Base-by-base conservation (phyloP, 2,888 invertebrate genomes). In the Eudasyphora cyanicolor region DNA sequence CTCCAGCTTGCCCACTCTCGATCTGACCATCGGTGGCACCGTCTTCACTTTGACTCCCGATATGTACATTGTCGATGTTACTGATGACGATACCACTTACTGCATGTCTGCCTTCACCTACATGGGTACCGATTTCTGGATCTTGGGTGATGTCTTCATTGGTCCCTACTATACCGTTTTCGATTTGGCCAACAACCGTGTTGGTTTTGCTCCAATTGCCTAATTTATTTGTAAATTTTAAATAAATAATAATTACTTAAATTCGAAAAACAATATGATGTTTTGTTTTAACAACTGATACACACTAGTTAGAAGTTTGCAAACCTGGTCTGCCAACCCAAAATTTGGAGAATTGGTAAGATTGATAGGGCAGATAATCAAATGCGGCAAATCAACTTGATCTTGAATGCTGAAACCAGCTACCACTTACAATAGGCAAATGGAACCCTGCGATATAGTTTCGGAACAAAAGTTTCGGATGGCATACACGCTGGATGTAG, bases 61-160 rank as follows among this genome's bases (percentile, higher is more conserved):
- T 77, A 98, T 98, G 92, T 99, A 99, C 91, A 94, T 98, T 87
- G 78, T 88, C 1, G 77, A 78, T 29, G 93, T 67, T 8, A 71
- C 62, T 1, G 60, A 60, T 54, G 69, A 75, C 12, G 94, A 96
- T 10, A 24, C 69, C 19, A 62, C 19, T 89, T 93, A 96, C 82
- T 99, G 99, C 90, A 93, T 99, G 88, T 97, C 97, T 88, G 98
- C 98, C 79, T 98, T 99, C 93, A 97, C 74, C 98, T 98, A 93
- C 27, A 70, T 38, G 32, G 82, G 95, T 97, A 86, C 88, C 7
- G 83, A 85, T 35, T 94, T 98, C 88, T 99, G 99, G 99, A 99
- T 99, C 92, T 94, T 99, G 84, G 98, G 98, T 79, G 98, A 99
- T 93, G 97, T 98, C 86, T 99, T 98, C 93, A 97, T 99, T 91